phyloP scores from a whole-genome alignment of 2,113 vertebrate species.

The Sminthopsis crassicaudata region DNA sequence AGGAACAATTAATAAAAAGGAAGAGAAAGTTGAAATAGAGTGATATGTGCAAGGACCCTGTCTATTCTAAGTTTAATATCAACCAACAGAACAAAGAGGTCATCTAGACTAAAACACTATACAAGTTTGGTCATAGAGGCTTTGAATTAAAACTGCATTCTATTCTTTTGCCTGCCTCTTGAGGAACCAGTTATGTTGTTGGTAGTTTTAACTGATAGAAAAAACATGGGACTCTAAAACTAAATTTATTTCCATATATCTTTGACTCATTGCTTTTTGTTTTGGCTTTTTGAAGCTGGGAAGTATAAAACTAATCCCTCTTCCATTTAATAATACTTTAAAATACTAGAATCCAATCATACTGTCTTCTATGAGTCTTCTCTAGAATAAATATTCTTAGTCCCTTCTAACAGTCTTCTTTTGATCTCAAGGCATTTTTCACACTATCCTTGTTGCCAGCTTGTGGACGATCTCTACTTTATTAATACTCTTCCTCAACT shows the following conservation, averaged over 20 bases:
- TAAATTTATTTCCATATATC: background rate
- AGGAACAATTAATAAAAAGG: background rate
- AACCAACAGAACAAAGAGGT: background rate
- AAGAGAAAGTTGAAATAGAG: background rate
- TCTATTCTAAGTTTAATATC: conserved; percentile 43
- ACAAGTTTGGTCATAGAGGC: background rate
- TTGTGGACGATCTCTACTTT: background rate
- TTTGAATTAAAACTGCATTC: background rate
- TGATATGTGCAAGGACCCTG: background rate
- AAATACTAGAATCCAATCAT: background rate
- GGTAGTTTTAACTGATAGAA: background rate
- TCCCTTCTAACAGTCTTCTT: background rate
- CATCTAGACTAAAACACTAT: background rate
- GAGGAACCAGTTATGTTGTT: background rate
- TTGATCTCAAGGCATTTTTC: background rate
- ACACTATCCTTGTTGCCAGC: background rate
- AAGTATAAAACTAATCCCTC: background rate
- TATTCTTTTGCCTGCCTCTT: background rate
- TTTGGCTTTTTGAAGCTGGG: background rate
- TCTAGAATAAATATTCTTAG: background rate
- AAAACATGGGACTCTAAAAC: background rate
- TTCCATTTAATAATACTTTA: background rate
- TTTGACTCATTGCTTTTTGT: background rate
- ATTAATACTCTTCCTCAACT: background rate
- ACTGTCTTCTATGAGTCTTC: background rate